Evolutionary conservation across 2,113 vertebrate genomes (phyloP).

Genomic region (Nematolebias whitei): DNA sequence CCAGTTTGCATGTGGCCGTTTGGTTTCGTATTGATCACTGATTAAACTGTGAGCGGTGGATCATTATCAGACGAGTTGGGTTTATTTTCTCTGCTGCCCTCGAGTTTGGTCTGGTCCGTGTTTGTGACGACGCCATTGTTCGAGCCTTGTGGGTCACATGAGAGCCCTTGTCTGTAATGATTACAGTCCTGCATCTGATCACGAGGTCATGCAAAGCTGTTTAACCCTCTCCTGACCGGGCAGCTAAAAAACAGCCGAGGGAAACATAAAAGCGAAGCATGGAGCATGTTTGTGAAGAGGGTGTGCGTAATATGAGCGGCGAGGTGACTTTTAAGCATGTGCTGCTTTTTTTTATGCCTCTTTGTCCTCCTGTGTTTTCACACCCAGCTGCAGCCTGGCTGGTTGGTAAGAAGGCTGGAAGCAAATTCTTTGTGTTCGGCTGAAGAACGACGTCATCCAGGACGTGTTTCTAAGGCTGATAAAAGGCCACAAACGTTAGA

Average conservation of each 20-base stretch:
- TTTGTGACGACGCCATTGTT: conserved; percentile 21
- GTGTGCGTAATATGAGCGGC: conserved; percentile 39
- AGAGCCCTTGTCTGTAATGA: conserved; percentile 48
- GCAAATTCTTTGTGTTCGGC: conserved; percentile 21
- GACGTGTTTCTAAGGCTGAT: conserved; percentile 2
- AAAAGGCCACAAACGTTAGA: background rate
- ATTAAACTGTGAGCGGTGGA: conserved; percentile 24
- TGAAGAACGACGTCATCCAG: background rate
- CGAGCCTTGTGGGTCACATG: conserved; percentile 59
- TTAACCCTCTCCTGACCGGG: conserved; percentile 35
- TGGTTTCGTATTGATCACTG: conserved; percentile 25
- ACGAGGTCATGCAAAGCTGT: conserved; percentile 52
- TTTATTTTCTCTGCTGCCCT: conserved; percentile 7
- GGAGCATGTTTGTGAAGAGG: conserved; percentile 14
- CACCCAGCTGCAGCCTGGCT: conserved; percentile 16
- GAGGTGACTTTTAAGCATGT: conserved; percentile 17
- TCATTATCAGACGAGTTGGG: background rate
- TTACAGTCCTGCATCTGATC: conserved; percentile 63
- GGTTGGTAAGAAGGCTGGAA: conserved; percentile 14
- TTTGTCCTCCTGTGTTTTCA: conserved; percentile 26
- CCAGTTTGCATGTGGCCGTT: conserved; percentile 2
- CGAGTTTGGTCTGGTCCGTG: background rate
- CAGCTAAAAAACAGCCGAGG: conserved; percentile 18
- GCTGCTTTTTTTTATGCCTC: too few species aligned
- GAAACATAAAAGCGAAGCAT: too few species aligned